Percentiles rank a stretch among this genome's conserved stretches.
Evolutionary conservation across 2,888 invertebrate genomes (phyloP).

Genomic region (Thera obeliscata): DNA sequence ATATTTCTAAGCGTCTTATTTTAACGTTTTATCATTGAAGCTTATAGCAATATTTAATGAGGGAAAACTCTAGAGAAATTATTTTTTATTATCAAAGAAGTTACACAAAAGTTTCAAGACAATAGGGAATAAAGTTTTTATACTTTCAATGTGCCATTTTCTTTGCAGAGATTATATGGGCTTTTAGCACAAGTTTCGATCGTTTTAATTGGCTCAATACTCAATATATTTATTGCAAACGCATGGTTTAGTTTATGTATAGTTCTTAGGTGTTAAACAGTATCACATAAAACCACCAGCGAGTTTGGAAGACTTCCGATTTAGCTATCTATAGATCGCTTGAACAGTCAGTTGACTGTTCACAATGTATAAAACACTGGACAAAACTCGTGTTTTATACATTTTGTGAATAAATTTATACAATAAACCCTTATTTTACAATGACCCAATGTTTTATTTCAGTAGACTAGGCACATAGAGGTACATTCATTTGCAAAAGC

Average conservation of each 20-base stretch:
- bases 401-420: too few species aligned
- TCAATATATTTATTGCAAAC: too few species aligned
- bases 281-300: too few species aligned
- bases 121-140: background rate
- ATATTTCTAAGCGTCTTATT: background rate
- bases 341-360: too few species aligned
- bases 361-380: too few species aligned
- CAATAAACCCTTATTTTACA: too few species aligned
- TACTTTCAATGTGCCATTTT: background rate
- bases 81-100: background rate
- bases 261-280: too few species aligned
- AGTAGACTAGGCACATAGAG: too few species aligned
- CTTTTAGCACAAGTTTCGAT: background rate
- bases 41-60: constrained; percentile 11
- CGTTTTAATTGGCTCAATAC: background rate
- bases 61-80: constrained; percentile 13
- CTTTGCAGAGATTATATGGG: background rate
- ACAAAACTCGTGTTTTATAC: too few species aligned
- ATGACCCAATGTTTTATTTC: background rate
- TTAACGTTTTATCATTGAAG: constrained; percentile 1
- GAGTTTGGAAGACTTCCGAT: too few species aligned
- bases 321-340: too few species aligned
- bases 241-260: too few species aligned
- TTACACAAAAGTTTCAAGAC: constrained; percentile 6
- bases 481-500: constrained; percentile 8